phyloP scores from a whole-genome alignment of 2,888 invertebrate genomes.

The Drosophila peninsularis region DNA sequence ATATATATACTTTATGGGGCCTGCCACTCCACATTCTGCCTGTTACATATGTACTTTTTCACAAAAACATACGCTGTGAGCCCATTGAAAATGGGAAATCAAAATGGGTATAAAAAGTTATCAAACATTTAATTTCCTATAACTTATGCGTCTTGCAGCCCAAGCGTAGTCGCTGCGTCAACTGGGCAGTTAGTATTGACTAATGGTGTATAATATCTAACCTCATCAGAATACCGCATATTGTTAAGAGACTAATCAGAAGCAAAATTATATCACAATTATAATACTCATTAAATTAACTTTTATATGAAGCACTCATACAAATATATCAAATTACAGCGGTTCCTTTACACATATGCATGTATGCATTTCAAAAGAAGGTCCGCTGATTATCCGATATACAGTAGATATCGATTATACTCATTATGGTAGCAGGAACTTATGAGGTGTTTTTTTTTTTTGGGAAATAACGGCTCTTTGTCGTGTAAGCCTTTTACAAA shows the following conservation, averaged over 20 bases:
- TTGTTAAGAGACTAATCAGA: not conserved
- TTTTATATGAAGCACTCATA: conserved; percentile 4
- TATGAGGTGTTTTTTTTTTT: not conserved
- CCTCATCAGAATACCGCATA: conserved; percentile 48
- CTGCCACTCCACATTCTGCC: too few relatives aligned
- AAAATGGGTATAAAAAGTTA: too few relatives aligned
- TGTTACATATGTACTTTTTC: too few relatives aligned
- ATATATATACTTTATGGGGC: too few relatives aligned
- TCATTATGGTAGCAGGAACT: not conserved
- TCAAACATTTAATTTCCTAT: too few relatives aligned
- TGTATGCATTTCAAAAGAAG: conserved; percentile 11
- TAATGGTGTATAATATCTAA: not conserved
- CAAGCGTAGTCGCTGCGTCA: too few relatives aligned
- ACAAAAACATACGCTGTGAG: too few relatives aligned
- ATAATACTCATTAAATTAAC: not conserved
- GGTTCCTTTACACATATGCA: conserved; percentile 32
- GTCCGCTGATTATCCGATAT: conserved; percentile 10
- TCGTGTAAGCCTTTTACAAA: too few relatives aligned
- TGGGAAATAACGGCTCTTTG: not conserved
- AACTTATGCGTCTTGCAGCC: too few relatives aligned
- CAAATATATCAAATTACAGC: conserved; percentile 20
- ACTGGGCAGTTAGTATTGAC: too few relatives aligned
- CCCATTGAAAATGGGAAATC: too few relatives aligned
- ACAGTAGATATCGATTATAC: conserved; percentile 14
- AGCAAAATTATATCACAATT: not conserved